A percentile compares a stretch with the other conserved stretches of the same genome.
These are phyloP conservation scores for Lepidostoma basale DNA, from an alignment of 1,140 invertebrate genomes.

Conservation along the genomic window DNA sequence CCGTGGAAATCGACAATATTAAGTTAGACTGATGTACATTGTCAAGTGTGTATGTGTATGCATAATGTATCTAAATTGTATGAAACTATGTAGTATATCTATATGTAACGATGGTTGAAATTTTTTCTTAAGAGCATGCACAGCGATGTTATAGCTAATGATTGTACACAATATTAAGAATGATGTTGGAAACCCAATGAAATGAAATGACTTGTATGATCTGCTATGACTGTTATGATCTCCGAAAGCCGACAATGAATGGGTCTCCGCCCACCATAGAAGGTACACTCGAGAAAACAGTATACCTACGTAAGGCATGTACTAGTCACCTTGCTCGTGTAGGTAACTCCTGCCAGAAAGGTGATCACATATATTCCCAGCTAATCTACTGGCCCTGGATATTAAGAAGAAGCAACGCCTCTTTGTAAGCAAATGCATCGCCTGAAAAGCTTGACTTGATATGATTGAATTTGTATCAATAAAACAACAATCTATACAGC, in stretches of 20 bases:
- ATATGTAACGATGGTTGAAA: no score
- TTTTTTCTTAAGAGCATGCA: no score
- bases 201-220: neutral
- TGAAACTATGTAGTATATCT: no score
- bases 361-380: neutral
- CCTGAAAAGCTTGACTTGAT: neutral
- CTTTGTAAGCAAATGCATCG: slow-evolving; percentile 3
- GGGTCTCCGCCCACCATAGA: neutral
- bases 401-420: neutral
- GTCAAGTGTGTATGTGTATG: no score
- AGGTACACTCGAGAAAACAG: neutral
- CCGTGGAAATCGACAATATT: no score
- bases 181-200: neutral
- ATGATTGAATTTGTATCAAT: neutral
- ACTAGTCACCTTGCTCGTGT: neutral
- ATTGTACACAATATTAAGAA: neutral
- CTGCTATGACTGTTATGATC: no score
- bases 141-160: slow-evolving; percentile 1
- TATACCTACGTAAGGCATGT: neutral
- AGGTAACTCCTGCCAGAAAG: neutral
- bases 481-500: slow-evolving; percentile 14
- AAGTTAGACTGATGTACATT: no score
- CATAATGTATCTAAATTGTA: no score
- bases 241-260: neutral
- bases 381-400: neutral